Evolutionary conservation across 2,888 invertebrate genomes (phyloP).

Genomic region (Drosophila nr. medialis): DNA sequence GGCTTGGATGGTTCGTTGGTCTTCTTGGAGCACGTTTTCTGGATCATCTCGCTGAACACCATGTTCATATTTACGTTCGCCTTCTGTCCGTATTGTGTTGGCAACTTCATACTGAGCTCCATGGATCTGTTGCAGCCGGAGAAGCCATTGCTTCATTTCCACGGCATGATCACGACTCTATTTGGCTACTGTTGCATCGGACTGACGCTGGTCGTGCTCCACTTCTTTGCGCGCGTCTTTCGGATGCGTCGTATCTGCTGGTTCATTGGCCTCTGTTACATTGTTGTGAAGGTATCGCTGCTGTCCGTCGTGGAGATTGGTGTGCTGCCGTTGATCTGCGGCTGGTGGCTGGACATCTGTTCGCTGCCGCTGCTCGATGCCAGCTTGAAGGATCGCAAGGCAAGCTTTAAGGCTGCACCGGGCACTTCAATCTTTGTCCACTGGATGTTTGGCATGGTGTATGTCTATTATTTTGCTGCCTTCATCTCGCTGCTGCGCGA

Average conservation of each 20-base stretch:
- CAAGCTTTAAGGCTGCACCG: conserved; percentile 95
- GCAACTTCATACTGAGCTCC: conserved; percentile 91
- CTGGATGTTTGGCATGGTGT: conserved; percentile 99
- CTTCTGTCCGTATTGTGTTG: conserved; percentile 98
- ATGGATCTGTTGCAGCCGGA: conserved; percentile 86
- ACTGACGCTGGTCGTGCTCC: conserved; percentile 91
- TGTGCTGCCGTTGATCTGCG: conserved; percentile 97
- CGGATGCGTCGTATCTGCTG: conserved; percentile 92
- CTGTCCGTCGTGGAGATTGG: conserved; percentile 98
- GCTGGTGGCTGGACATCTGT: conserved; percentile 99
- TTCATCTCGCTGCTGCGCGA: conserved; percentile 96
- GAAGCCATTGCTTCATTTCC: conserved; percentile 91
- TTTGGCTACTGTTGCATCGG: conserved; percentile 97
- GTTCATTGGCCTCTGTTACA: conserved; percentile 96
- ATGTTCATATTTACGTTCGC: conserved; percentile 98
- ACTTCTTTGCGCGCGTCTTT: conserved; percentile 92
- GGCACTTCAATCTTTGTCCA: conserved; percentile 99
- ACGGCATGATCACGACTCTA: conserved; percentile 95
- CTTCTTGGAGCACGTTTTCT: conserved; percentile 99
- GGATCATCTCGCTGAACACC: conserved; percentile 99
- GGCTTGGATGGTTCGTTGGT: conserved; percentile 98
- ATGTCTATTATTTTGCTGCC: conserved; percentile 99
- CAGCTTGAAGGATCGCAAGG: conserved; percentile 91
- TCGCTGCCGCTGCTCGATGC: conserved; percentile 97
- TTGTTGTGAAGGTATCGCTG: conserved; percentile 92